These are phyloP conservation scores for Sphaerodactylus townsendi DNA, from an alignment of 2,113 vertebrate genomes.

Conservation along the genomic window DNA sequence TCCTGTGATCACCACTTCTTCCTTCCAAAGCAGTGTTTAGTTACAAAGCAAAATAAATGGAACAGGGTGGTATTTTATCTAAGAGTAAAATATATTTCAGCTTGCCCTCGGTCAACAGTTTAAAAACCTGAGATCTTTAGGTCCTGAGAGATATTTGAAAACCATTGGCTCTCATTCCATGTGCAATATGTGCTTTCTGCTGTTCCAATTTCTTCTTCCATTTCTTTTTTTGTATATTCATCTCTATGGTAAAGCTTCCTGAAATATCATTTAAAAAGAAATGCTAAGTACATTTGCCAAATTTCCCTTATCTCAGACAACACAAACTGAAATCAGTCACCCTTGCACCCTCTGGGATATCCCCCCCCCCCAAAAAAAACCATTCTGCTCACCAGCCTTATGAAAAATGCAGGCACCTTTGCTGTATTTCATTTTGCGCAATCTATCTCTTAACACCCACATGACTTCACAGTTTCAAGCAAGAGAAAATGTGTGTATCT, in stretches of 20 bases:
- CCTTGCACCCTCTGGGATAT: background rate
- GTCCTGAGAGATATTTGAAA: background rate
- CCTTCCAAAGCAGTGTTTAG: background rate
- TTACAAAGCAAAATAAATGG: no score
- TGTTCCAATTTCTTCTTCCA: background rate
- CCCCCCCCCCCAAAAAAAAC: background rate
- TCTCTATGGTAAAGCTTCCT: background rate
- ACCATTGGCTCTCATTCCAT: background rate
- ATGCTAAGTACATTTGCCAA: background rate
- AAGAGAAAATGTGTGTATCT: constrained; percentile 5
- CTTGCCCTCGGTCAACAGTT: background rate
- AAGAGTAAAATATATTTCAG: no score
- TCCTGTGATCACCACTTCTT: no score
- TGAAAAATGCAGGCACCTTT: background rate
- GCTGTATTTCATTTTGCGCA: background rate
- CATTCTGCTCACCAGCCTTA: background rate
- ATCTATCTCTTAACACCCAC: background rate
- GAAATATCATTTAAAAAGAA: background rate
- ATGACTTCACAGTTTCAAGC: background rate
- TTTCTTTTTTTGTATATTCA: constrained; percentile 2
- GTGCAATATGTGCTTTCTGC: background rate
- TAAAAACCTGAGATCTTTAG: background rate
- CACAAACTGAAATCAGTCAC: constrained; percentile 6
- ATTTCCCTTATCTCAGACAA: background rate
- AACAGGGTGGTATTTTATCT: no score